These are phyloP conservation scores for Heteropelma amictum DNA, from an alignment of 2,888 invertebrate species.

Conservation along the genomic window DNA sequence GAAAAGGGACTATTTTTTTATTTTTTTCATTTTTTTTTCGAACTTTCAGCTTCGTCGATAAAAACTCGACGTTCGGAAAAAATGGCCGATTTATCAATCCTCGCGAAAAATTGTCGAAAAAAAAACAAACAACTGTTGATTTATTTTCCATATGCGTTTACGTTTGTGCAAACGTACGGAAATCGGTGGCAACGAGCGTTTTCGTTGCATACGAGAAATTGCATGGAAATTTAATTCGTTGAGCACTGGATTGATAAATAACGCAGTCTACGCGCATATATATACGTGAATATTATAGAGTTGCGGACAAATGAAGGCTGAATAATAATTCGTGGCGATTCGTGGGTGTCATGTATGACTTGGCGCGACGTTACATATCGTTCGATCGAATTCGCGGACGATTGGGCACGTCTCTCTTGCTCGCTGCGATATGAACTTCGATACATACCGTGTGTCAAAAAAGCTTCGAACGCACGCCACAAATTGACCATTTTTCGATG, in stretches of 20 bases:
- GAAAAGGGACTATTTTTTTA: no score
- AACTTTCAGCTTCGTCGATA: no score
- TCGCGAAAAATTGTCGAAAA: no score
- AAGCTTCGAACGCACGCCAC: no score
- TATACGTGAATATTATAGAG: not conserved
- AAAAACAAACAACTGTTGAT: no score
- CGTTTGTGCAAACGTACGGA: not conserved
- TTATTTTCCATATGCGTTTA: not conserved
- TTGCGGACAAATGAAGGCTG: not conserved
- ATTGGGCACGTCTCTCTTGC: constrained; percentile 29
- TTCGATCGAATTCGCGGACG: constrained; percentile 33
- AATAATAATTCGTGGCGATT: not conserved
- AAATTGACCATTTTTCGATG: no score
- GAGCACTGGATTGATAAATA: no score
- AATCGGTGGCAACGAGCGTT: not conserved
- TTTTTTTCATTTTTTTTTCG: no score
- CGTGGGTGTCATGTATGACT: not conserved
- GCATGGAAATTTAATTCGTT: not conserved
- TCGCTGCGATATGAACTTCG: not conserved
- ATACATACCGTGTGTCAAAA: no score
- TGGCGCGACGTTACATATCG: not conserved
- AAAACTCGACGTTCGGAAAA: no score
- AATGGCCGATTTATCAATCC: no score
- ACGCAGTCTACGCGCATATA: not conserved
- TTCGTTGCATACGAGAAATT: not conserved